phyloP scores from a whole-genome alignment of 2,888 invertebrate genomes.

The Chrysolina oricalcia region DNA sequence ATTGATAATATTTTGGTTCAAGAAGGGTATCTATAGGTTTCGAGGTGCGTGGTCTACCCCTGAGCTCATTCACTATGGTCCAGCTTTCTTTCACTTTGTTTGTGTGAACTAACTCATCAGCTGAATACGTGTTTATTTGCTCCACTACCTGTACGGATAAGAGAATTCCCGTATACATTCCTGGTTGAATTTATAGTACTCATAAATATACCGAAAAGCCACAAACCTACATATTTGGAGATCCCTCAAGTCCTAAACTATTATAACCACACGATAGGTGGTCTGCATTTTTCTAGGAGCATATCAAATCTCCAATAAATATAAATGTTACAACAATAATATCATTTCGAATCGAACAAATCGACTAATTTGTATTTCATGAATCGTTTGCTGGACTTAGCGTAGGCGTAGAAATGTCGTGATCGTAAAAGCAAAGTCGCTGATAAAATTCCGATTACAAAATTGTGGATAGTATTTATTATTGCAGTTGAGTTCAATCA shows the following conservation, averaged over 20 bases:
- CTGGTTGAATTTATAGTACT: not conserved
- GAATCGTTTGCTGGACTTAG: not conserved
- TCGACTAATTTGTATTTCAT: conserved; percentile 23
- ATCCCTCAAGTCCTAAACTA: not conserved
- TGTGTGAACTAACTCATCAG: too few species aligned
- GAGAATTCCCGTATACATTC: too few species aligned
- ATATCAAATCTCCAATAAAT: not conserved
- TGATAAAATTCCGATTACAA: not conserved
- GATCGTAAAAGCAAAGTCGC: not conserved
- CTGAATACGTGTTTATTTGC: too few species aligned
- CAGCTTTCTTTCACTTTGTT: too few species aligned
- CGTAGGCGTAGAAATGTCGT: conserved; percentile 3
- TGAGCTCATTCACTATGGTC: too few species aligned
- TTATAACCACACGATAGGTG: not conserved
- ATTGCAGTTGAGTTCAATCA: too few species aligned
- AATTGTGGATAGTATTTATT: too few species aligned
- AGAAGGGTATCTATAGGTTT: too few species aligned
- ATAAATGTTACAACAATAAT: not conserved
- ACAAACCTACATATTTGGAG: not conserved
- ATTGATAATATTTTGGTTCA: too few species aligned
- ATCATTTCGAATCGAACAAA: not conserved
- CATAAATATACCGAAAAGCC: not conserved
- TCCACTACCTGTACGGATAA: too few species aligned
- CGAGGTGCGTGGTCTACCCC: too few species aligned
- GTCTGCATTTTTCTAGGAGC: not conserved